These are phyloP conservation scores for Lasioglossum lativentre DNA, from an alignment of 2,888 invertebrate species.

Conservation along the genomic window DNA sequence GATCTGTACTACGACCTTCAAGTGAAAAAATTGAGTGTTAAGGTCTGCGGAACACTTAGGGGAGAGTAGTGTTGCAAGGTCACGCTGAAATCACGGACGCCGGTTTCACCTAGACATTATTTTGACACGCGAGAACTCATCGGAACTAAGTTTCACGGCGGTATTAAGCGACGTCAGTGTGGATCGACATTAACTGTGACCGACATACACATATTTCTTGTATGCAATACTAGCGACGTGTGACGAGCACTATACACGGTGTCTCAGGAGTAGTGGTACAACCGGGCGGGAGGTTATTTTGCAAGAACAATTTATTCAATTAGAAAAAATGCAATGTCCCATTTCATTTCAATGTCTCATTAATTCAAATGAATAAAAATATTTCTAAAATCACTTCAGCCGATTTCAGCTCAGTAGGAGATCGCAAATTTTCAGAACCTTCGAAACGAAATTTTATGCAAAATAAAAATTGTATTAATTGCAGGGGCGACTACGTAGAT, in stretches of 20 bases:
- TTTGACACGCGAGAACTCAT: not conserved
- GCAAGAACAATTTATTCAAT: not conserved
- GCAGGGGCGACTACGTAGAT: too few relatives aligned
- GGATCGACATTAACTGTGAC: slow-evolving; percentile 15
- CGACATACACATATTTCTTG: not conserved
- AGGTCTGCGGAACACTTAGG: not conserved
- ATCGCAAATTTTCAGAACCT: too few relatives aligned
- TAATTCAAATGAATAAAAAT: not conserved
- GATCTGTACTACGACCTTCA: not conserved
- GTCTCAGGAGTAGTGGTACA: not conserved
- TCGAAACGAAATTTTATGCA: too few relatives aligned
- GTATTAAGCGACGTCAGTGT: not conserved
- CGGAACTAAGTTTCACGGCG: slow-evolving; percentile 2
- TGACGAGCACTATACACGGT: not conserved
- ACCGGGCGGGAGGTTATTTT: not conserved
- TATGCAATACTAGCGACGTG: not conserved
- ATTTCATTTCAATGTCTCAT: not conserved
- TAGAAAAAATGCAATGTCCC: too few relatives aligned
- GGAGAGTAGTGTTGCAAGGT: slow-evolving; percentile 1
- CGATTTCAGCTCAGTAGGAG: too few relatives aligned
- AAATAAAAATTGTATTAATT: too few relatives aligned
- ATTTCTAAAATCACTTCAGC: not conserved
- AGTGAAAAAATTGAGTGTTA: not conserved
- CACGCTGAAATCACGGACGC: not conserved
- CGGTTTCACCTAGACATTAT: not conserved